phyloP scores from a whole-genome alignment of 1,140 invertebrate genomes.

The Brachionus manjavacas region DNA sequence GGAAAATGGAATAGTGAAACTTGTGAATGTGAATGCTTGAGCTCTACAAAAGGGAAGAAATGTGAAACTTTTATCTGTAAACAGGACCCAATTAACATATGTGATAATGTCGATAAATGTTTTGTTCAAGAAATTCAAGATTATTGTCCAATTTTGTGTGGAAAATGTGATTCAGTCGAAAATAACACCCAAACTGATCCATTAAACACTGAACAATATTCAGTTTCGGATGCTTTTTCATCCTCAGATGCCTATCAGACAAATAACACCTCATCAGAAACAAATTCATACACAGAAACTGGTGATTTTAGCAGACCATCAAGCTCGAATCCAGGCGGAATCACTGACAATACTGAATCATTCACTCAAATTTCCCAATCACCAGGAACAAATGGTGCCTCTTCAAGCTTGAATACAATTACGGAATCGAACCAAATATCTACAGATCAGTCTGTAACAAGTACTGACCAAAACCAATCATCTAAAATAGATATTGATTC shows the following conservation, averaged over 20 bases:
- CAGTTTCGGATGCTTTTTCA: neutral
- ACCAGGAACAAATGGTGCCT: neutral
- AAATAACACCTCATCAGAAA: neutral
- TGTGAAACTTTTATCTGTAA: slow-evolving; percentile 1
- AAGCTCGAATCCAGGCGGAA: neutral
- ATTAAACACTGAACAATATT: neutral
- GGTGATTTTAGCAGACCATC: neutral
- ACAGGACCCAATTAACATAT: neutral
- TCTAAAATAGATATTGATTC: neutral
- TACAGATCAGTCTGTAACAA: too few relatives aligned
- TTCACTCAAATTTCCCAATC: neutral
- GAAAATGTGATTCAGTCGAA: neutral
- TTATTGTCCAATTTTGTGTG: neutral
- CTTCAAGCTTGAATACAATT: neutral
- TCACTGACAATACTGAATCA: neutral
- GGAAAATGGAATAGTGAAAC: neutral
- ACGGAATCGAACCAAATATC: neutral
- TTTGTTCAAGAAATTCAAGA: neutral
- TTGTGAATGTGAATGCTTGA: neutral
- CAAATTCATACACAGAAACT: neutral
- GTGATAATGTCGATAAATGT: neutral
- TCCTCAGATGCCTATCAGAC: neutral
- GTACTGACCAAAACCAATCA: neutral
- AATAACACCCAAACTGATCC: neutral
- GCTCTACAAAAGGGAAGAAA: neutral